Percentiles rank a stretch among this genome's conserved stretches.
These are phyloP conservation scores for Litocranius walleri DNA, from an alignment of 2,113 vertebrate genomes.

Conservation along the genomic window DNA sequence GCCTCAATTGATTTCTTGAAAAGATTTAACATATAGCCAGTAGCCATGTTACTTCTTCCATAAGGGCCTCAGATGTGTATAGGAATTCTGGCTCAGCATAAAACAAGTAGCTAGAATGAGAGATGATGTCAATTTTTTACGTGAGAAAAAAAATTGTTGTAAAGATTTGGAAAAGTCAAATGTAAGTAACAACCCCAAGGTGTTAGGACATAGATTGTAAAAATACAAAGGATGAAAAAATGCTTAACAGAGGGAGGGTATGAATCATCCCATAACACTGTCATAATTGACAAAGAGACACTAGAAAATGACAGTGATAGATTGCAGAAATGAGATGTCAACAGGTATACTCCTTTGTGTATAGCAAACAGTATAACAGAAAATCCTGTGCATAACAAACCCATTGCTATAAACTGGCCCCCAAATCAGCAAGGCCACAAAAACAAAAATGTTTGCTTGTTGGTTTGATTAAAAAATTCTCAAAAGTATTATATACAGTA, in stretches of 20 bases:
- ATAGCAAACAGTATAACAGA: neutral
- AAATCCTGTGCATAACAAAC: neutral
- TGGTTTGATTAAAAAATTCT: slow-evolving; percentile 25
- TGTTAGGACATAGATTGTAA: neutral
- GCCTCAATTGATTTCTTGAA: slow-evolving; percentile 32
- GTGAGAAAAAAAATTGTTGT: neutral
- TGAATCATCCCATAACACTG: neutral
- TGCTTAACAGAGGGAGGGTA: neutral
- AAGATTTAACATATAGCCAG: slow-evolving; percentile 9
- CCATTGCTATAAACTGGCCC: neutral
- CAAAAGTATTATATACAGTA: neutral
- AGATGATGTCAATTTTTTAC: neutral
- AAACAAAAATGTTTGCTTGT: neutral
- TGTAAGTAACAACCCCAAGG: neutral
- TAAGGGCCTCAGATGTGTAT: neutral
- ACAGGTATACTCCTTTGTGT: neutral
- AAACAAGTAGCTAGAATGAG: neutral
- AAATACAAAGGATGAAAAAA: neutral
- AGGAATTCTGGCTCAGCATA: neutral
- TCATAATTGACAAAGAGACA: neutral
- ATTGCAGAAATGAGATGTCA: slow-evolving; percentile 43
- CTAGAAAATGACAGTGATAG: neutral
- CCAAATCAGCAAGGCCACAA: neutral
- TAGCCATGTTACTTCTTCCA: neutral
- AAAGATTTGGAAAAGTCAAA: neutral